These are phyloP conservation scores for Anthonomus grandis DNA, from an alignment of 1,140 invertebrate species.

Conservation along the genomic window DNA sequence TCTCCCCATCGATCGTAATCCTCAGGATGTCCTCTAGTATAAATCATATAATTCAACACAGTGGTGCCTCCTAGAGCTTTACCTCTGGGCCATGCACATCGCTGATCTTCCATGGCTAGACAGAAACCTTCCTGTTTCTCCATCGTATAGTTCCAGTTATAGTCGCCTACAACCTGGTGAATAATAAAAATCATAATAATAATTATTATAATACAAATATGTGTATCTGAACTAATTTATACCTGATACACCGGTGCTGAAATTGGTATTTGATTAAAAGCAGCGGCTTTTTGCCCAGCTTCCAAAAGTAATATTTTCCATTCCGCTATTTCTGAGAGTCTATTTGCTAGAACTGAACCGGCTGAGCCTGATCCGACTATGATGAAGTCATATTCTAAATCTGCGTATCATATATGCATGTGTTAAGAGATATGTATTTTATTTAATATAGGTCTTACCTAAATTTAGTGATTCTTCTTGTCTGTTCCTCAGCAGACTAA, in stretches of 20 bases:
- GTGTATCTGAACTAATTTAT: background rate
- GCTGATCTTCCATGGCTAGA: slow-evolving; percentile 48
- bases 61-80: slow-evolving; percentile 58
- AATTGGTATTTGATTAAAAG: slow-evolving; percentile 21
- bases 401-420: no score
- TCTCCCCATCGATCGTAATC: slow-evolving; percentile 69
- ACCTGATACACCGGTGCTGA: slow-evolving; percentile 19
- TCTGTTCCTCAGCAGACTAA: no score
- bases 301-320: slow-evolving; percentile 78
- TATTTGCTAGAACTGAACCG: slow-evolving; percentile 83
- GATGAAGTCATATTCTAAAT: slow-evolving; percentile 71
- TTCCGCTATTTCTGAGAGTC: slow-evolving; percentile 72
- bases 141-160: slow-evolving; percentile 77
- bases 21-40: slow-evolving; percentile 59
- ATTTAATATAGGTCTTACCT: background rate
- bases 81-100: slow-evolving; percentile 45
- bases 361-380: slow-evolving; percentile 86
- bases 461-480: no score
- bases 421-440: background rate
- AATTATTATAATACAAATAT: background rate
- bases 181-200: background rate
- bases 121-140: slow-evolving; percentile 67
- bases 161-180: slow-evolving; percentile 51
- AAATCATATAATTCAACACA: slow-evolving; percentile 66
- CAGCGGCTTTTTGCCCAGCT: slow-evolving; percentile 73